Base-by-base conservation (phyloP, 1,140 invertebrate genomes). In the Sesamia nonagrioides region DNA sequence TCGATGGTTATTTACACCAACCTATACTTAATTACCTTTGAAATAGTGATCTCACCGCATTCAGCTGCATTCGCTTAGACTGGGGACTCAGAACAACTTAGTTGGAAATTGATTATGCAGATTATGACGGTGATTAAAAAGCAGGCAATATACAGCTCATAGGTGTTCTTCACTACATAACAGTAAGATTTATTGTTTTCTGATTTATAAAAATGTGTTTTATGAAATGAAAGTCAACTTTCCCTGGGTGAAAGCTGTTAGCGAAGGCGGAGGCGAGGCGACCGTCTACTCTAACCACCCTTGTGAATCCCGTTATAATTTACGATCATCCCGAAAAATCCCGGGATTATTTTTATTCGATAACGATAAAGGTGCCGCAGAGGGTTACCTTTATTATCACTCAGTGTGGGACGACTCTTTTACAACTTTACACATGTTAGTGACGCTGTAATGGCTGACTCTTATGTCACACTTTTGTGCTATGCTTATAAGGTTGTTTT, bases 331-430 rank as follows among this genome's bases (percentile, higher is more conserved):
- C 90, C 86, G 71, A 92, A 92, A 91, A 94, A 92, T 91, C 91
- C 87, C 80, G 82, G 92, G 91, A 93, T 95, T 94, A 95, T 93
- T 94, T 94, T 95, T 94, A 95, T 95, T 93, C 87, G 92, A 93
- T 95, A 95, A 93, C 92, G 92, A 95, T 94, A 95, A 94, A 94
- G 91, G 91, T 92, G 80, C 88, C 88, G 87, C 83, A 78, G 89
- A 91, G 93, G 91, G 89, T 95, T 90, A 90, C 91, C 91, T 93
- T 94, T 94, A 94, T 93, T 95, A 95, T 95, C 92, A 94, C 91
- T 92, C 89, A 90, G 88, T 75, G 80, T 61, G 85, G 81, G 85
- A 88, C 84, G 84, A 84, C 83, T 88, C 86, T 92, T 91, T 93
- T 89, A 92, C 86, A 90, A 89, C 89, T 91, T 92, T 89, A 92